phyloP scores from a whole-genome alignment of 2,888 invertebrate genomes.

The Lapara coniferarum region DNA sequence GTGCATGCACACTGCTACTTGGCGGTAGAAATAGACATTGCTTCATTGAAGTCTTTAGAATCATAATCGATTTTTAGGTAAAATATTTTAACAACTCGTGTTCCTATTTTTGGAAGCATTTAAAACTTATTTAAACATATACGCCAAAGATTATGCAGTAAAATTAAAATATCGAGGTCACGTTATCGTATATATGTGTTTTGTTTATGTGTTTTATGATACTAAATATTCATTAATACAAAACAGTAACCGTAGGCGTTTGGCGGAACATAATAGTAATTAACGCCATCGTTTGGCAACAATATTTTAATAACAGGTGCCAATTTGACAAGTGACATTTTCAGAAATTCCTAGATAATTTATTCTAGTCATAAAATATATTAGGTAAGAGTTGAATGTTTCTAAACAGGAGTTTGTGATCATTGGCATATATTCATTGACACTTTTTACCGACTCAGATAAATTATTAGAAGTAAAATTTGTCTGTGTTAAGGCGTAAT shows the following conservation, averaged over 20 bases:
- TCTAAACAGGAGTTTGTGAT: neutral
- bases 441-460: neutral
- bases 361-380: neutral
- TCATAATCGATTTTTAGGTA: neutral
- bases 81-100: neutral
- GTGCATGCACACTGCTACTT: too few relatives aligned
- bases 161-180: constrained; percentile 11
- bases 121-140: neutral
- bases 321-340: constrained; percentile 24
- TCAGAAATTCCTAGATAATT: constrained; percentile 1
- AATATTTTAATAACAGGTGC: constrained; percentile 17
- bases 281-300: neutral
- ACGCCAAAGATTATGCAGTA: neutral
- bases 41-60: too few relatives aligned
- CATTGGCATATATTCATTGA: constrained; percentile 9
- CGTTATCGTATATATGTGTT: neutral
- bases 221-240: neutral
- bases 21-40: too few relatives aligned
- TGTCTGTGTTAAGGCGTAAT: neutral
- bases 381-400: too few relatives aligned
- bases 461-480: neutral
- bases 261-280: neutral
- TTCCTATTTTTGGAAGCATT: neutral
- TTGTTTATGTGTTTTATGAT: neutral
- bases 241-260: neutral